Evolutionary conservation across 2,113 vertebrate species (phyloP), one percentile per base, ranked within the genome.

Genomic region (Rhynchopsitta pachyrhyncha): DNA sequence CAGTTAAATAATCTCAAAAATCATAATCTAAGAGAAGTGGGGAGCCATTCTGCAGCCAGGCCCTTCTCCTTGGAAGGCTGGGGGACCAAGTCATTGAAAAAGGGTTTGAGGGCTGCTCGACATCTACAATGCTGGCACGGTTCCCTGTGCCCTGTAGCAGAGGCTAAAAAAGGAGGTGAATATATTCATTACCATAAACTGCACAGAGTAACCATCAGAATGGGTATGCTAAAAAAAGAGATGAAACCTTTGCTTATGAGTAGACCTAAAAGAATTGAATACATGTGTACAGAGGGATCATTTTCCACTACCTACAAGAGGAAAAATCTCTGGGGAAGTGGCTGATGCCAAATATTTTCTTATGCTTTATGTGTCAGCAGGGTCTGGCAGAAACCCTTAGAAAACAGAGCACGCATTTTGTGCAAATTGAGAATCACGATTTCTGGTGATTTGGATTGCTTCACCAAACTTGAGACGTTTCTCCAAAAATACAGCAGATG

Each of bases 261-360:
- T 75, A 83, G 92, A 92, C 86, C 57, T 82, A 82, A 73, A 96
- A 94, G 83, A 96, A 95, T 96, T 86, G 81, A 88, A 92, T 91
- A 94, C 95, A 96, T 96, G 92, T 96, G 95, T 93, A 95, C 57
- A 84, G 77, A 94, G 77, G 82, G 86, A 96, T 96, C 69, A 89
- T 95, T 97, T 96, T 96, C 96, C 95, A 96, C 93, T 96, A 95
- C 95, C 95, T 95, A 96, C 77, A 95, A 89, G 90, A 93, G 82
- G 77, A 96, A 95, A 97, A 94, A 95, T 92, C 88, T 96, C 90
- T 66, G 86, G 93, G 86, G 91, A 93, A 92, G 86, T 89, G 83
- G 73, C 55, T 66, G 69, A 88, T 94, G 95, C 93, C 95, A 96
- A 97, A 88, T 94, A 96, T 93, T 96, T 96, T 94, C 91, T 92